These are phyloP conservation scores for Drosophila dunni DNA, from an alignment of 1,140 invertebrate genomes.

Conservation along the genomic window DNA sequence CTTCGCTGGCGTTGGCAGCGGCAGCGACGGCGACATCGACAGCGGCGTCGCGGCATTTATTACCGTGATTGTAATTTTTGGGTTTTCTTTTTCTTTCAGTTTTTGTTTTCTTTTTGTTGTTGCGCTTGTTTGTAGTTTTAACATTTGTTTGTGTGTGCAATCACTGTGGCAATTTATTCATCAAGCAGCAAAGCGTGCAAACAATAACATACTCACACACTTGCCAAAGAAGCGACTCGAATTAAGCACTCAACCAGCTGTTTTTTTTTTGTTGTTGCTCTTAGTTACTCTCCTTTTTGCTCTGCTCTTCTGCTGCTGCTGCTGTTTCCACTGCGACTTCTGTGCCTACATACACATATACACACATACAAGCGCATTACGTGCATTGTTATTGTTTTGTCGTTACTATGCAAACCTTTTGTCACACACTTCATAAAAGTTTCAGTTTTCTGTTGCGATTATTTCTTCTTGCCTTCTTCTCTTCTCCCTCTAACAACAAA, in stretches of 20 bases:
- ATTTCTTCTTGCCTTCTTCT: neutral
- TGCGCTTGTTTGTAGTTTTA: constrained; percentile 30
- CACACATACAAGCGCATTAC: constrained; percentile 44
- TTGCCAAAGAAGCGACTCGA: neutral
- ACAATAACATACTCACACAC: constrained; percentile 20
- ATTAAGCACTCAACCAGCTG: constrained; percentile 9
- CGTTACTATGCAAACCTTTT: constrained; percentile 56
- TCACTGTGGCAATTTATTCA: constrained; percentile 71
- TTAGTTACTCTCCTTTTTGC: constrained; percentile 3
- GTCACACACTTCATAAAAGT: constrained; percentile 25
- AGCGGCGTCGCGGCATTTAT: constrained; percentile 32
- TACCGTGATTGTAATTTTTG: constrained; percentile 45
- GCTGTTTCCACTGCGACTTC: constrained; percentile 1
- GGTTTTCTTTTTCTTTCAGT: constrained; percentile 26
- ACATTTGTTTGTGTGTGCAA: constrained; percentile 42
- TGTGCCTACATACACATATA: neutral
- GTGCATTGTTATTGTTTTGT: constrained; percentile 18
- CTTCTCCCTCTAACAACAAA: neutral
- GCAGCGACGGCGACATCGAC: constrained; percentile 6
- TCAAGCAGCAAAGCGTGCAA: constrained; percentile 46
- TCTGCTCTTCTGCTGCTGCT: constrained; percentile 1
- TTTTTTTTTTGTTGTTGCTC: constrained; percentile 5
- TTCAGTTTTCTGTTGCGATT: constrained; percentile 6
- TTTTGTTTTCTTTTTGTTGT: constrained; percentile 16
- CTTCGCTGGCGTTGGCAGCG: constrained; percentile 8